Evolutionary conservation across 64 coral and sea anemone species (phyloP), one percentile per base, ranked within the genome.

Genomic region (Platygyra sinensis): DNA sequence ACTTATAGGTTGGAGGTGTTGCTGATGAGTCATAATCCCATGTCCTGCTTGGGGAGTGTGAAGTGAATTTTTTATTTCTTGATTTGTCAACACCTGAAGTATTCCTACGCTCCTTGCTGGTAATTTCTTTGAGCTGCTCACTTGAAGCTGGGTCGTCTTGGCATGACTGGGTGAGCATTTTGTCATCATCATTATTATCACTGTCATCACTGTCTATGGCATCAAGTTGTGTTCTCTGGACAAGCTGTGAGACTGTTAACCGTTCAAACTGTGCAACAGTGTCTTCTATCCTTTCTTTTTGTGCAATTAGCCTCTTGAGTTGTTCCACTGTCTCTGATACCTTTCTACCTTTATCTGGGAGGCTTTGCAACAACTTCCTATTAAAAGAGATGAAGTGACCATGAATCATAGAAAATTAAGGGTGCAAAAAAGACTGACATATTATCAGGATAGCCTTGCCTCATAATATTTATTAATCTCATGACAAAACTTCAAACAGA

Each of bases 291-390:
- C 54, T 28, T 79, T 79, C 80, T 30, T 19, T 75, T 72, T 59
- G 55, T 2, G 74, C 27, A 72, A 92, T 86, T 57, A 86, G 57
- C 28, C 80, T 74, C 63, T 79, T 80, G 2, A 92, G 84, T 80
- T 13, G 86, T 72, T 69, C 30, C 25, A 92, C 83, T 73, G 86
- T 75, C 18, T 86, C 33, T 38, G 20, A 22, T 15, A 92, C 77
- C 65, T 92, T 92, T 16, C 55, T 75, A 20, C 90, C 90, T 59
- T 87, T 78, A 62, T 92, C 90, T 42, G 90, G 90, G 18, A 92
- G 90, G 29, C 82, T 87, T 30, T 79, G 67, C 18, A 92, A 30
- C 30, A 92, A 79, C 74, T 49, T 78, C 62, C 90, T 92, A 30
- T 20, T 52, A 42, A 62, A 55, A 74, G 12, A 54, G 10, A 15